A percentile compares a stretch with the other conserved stretches of the same genome.
These are phyloP conservation scores for Archips xylosteana DNA, from an alignment of 2,888 invertebrate genomes.

Conservation along the genomic window DNA sequence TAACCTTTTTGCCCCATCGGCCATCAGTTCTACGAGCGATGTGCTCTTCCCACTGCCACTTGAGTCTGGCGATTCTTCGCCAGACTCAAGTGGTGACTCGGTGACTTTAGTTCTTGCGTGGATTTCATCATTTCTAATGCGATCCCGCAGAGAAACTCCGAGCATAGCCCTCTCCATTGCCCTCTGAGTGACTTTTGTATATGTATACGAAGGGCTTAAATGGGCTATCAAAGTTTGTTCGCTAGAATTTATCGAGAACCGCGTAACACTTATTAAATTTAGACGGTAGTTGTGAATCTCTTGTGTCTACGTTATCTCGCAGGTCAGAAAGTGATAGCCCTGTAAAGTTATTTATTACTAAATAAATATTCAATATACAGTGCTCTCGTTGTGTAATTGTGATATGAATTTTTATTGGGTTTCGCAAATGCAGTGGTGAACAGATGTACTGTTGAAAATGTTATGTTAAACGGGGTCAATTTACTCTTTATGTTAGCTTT, in stretches of 20 bases:
- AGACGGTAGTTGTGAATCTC: slow-evolving; percentile 27
- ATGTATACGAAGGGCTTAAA: no score
- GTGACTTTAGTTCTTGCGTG: no score
- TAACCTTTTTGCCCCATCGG: no score
- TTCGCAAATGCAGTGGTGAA: slow-evolving; percentile 11
- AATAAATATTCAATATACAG: slow-evolving; percentile 49
- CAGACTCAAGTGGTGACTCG: no score
- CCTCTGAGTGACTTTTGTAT: no score
- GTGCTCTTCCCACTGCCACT: no score
- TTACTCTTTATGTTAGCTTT: not conserved
- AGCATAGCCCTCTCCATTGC: no score
- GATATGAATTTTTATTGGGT: slow-evolving; percentile 35
- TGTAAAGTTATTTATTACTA: slow-evolving; percentile 54
- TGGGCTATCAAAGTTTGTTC: no score
- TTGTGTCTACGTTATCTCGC: slow-evolving; percentile 44
- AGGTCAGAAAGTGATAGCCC: slow-evolving; percentile 53
- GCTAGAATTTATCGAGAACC: not conserved
- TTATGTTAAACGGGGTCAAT: not conserved
- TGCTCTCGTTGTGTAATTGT: slow-evolving; percentile 47
- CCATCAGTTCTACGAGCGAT: no score
- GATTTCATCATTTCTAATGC: no score
- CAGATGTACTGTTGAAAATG: slow-evolving; percentile 17
- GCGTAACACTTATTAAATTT: not conserved
- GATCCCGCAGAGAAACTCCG: no score
- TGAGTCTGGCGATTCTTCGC: no score